Base-by-base conservation (phyloP, 2,797 vertebrate species). In the Diplodus puntazzo region DNA sequence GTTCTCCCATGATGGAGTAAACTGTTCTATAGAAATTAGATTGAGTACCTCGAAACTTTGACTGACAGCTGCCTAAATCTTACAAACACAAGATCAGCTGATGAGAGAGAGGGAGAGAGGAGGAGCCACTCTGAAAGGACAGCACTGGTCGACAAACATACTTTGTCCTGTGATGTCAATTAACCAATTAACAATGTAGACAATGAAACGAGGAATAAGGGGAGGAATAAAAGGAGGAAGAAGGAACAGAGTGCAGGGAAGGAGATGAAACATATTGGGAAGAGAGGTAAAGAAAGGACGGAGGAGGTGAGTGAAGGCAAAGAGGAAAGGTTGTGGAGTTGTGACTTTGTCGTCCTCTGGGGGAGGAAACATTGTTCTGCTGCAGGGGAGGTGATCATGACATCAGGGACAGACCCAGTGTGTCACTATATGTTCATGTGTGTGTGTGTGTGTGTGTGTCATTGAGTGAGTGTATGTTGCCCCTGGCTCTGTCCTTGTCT, bases 311-410 rank as follows among this genome's bases (percentile, higher is more conserved):
- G 61, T 21, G 5, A 49, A 62, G 50, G 46, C 45, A 21, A 50
- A 16, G 43, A 65, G 58, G 18, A 74, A 81, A 87, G 84, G 87
- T 86, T 84, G 81, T 72, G 11, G 65, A 78, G 80, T 73, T 82
- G 18, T 88, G 87, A 90, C 89, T 88, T 90, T 87, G 80, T 82
- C 65, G 17, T 87, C 80, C 84, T 88, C 79, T 78, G 63, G 80
- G 85, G 84, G 80, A 82, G 72, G 67, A 88, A 88, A 80, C 60
- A 11, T 10, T 73, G 79, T 87, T 84, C 73, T 77, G 88, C 89
- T 89, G 82, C 65, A 74, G 89, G 87, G 77, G 88, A 92, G 86
- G 89, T 92, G 89, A 91, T 81, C 81, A 73, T 42, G 23, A 74
- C 83, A 85, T 74, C 67, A 59, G 85, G 69, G 81, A 85, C 75